phyloP scores from a whole-genome alignment of 2,797 vertebrate genomes.

The Peromyscus aztecus region DNA sequence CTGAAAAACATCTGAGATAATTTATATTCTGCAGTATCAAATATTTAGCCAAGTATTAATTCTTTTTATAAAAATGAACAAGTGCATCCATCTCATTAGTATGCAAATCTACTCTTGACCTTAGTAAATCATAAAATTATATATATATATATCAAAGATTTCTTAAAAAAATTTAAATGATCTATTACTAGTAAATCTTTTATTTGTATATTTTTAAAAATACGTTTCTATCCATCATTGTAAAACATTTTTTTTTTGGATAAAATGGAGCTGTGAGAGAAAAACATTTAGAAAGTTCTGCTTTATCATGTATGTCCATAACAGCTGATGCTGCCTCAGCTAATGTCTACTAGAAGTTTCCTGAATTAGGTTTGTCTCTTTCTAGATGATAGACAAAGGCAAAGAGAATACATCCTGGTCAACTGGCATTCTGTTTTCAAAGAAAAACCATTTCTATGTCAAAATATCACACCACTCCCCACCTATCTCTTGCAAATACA shows the following conservation, averaged over 20 bases:
- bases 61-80: background rate
- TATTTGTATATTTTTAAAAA: background rate
- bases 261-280: no score
- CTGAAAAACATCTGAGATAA: background rate
- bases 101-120: background rate
- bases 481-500: background rate
- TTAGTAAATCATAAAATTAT: background rate
- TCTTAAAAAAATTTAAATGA: background rate
- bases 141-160: background rate
- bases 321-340: background rate
- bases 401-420: background rate
- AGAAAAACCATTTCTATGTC: background rate
- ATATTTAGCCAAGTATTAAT: background rate
- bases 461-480: background rate
- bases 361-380: background rate
- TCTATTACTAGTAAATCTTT: background rate
- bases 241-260: background rate
- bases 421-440: background rate
- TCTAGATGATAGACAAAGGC: background rate
- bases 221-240: background rate
- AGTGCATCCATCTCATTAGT: background rate
- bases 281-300: background rate
- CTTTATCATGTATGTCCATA: background rate
- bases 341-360: background rate
- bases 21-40: background rate